phyloP scores from a whole-genome alignment of 2,888 invertebrate species.

The Dryocosmus kuriphilus region DNA sequence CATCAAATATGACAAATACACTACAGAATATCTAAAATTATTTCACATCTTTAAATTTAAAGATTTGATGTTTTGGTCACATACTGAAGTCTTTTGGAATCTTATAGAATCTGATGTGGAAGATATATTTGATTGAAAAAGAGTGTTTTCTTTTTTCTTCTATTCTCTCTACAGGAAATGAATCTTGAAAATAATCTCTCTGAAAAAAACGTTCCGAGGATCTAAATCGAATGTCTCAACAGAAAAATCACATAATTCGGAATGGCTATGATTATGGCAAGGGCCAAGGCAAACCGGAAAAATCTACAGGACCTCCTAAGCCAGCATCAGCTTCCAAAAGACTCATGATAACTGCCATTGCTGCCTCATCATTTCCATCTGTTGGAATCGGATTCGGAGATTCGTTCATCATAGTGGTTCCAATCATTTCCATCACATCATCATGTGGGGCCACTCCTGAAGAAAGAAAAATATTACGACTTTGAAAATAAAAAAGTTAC shows the following conservation, averaged over 20 bases:
- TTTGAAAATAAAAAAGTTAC: not conserved
- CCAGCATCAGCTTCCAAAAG: conserved; percentile 93
- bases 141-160: too few species aligned
- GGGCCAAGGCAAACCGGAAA: conserved; percentile 92
- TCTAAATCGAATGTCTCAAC: not conserved
- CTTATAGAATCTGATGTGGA: too few species aligned
- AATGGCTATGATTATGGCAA: conserved; percentile 80
- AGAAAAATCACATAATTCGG: conserved; percentile 9
- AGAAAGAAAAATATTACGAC: conserved; percentile 22
- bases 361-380: conserved; percentile 92
- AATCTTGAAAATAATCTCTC: not conserved
- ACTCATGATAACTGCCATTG: conserved; percentile 96
- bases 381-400: conserved; percentile 78
- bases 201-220: not conserved
- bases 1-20: not conserved
- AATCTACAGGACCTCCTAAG: conserved; percentile 91
- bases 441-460: conserved; percentile 75
- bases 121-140: too few species aligned
- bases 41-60: not conserved
- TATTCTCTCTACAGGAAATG: not conserved
- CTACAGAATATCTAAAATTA: not conserved
- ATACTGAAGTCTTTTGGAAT: too few species aligned
- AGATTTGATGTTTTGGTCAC: not conserved
- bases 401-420: conserved; percentile 78
- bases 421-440: conserved; percentile 82